Base-by-base conservation (phyloP, 2,888 invertebrate species). In the Acrocyrtus sp. region DNA sequence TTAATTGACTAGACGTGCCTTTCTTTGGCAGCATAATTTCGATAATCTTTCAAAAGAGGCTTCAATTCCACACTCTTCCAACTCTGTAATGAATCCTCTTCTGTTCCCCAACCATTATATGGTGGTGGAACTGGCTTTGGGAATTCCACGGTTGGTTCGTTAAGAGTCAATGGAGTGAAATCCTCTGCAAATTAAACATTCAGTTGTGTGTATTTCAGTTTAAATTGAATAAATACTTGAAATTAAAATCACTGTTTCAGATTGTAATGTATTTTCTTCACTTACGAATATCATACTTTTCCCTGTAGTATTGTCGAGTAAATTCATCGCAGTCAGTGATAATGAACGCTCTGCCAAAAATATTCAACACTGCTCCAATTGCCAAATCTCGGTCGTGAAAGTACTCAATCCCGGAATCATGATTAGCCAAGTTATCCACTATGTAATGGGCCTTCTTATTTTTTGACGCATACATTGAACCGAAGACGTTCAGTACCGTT, bases 11-110 rank as follows among this genome's bases (percentile, higher is more conserved):
- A n/a, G n/a, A 60, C 6, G 10, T n/a, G 56, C 58, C 43, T 72
- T 56, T 57, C 57, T 61, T 60, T 48, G 72, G 80, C 87, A 67
- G 94, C 87, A 82, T 94, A 93, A 83, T 94, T 94, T 67, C 91
- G 88, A 81, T 94, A 92, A 84, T 95, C 92, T 8, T 88, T 86
- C 80, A 90, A 89, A 0, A 26, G 51, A 1, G 93, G 86, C 83
- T 92, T 92, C 0, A 93, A 92, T 80, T 92, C 89, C 0, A 96
- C 89, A 0, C 90, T 90, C 56, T 90, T 88, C 82, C 95, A 95
- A 83, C 95, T 95, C 79, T 91, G 91, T 8, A 94, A 92, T 0
- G 95, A 95, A 83, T 96, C 96, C 74, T 94, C 94, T 82, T 93
- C 92, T 0, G 91, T 89, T 0, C 96, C 96, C 85, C 90, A 95